Evolutionary conservation across 2,888 invertebrate species (phyloP).

Genomic region (Ephialtes manifestator): DNA sequence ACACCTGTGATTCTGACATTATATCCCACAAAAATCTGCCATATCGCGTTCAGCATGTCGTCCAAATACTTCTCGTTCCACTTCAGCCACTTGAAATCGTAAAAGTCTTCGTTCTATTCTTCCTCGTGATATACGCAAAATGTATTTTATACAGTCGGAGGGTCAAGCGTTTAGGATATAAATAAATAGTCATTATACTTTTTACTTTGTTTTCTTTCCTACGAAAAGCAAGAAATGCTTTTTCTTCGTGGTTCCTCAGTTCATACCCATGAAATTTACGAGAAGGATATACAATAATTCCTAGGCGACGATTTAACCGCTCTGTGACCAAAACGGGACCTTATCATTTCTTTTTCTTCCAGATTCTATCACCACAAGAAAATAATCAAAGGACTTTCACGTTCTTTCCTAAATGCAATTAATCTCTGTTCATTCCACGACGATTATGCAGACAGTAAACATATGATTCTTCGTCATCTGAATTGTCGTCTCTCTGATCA

Average conservation of each 20-base stretch:
- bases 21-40: slow-evolving; percentile 16
- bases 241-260: not conserved
- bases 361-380: not conserved
- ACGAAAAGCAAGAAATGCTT: not conserved
- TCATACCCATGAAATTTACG: not conserved
- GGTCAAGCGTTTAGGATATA: slow-evolving; percentile 12
- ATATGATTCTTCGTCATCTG: not conserved
- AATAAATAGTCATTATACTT: not conserved
- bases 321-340: not conserved
- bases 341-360: not conserved
- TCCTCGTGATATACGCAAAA: slow-evolving; percentile 48
- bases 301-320: too few relatives aligned
- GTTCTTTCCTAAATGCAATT: not conserved
- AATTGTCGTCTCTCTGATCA: not conserved
- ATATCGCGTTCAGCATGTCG: not conserved
- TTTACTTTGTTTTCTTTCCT: not conserved
- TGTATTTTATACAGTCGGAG: slow-evolving; percentile 38
- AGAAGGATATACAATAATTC: not conserved
- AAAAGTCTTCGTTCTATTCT: slow-evolving; percentile 46
- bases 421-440: not conserved
- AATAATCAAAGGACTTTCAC: not conserved
- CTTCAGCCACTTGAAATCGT: slow-evolving; percentile 20
- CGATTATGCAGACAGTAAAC: not conserved
- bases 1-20: slow-evolving; percentile 13
- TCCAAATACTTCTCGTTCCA: not conserved